Percentiles rank a stretch among this genome's conserved stretches.
phyloP scores from a whole-genome alignment of 2,888 invertebrate species.

The Dione juno region DNA sequence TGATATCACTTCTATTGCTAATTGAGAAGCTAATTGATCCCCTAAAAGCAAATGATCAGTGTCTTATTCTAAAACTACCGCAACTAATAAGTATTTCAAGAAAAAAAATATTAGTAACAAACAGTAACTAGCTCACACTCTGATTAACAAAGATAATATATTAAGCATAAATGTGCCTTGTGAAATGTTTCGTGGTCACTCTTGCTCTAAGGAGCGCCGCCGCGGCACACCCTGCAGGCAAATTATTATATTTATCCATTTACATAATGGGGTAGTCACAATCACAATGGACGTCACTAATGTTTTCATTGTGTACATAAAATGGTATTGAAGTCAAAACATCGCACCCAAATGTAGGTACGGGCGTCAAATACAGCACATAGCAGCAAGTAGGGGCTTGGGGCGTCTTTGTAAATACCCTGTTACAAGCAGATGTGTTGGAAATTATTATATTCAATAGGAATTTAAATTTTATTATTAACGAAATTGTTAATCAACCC shows the following conservation, averaged over 20 bases:
- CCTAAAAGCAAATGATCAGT: too few species aligned
- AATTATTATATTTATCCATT: conserved; percentile 62
- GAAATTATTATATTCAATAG: conserved; percentile 20
- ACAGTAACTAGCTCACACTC: too few species aligned
- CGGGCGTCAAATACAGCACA: neutral
- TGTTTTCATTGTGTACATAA: conserved; percentile 24
- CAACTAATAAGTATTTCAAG: too few species aligned
- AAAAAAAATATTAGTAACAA: too few species aligned
- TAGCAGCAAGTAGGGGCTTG: neutral
- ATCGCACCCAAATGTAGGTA: conserved; percentile 18
- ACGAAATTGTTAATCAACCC: conserved; percentile 24
- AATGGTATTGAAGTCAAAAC: conserved; percentile 10
- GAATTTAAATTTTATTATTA: conserved; percentile 30
- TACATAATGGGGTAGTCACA: conserved; percentile 53
- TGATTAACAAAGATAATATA: too few species aligned
- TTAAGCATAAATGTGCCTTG: neutral
- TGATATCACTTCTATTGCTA: too few species aligned
- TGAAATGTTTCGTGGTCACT: neutral
- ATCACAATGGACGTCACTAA: conserved; percentile 29
- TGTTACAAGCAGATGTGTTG: conserved; percentile 32
- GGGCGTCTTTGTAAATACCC: neutral
- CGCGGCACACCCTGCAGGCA: conserved; percentile 48
- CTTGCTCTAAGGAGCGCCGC: conserved; percentile 9
- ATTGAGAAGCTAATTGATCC: too few species aligned
- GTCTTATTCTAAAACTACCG: too few species aligned